Evolutionary conservation across 2,113 vertebrate genomes (phyloP), one percentile per base, ranked within the genome.

Genomic region (Formicarius rufipectus): DNA sequence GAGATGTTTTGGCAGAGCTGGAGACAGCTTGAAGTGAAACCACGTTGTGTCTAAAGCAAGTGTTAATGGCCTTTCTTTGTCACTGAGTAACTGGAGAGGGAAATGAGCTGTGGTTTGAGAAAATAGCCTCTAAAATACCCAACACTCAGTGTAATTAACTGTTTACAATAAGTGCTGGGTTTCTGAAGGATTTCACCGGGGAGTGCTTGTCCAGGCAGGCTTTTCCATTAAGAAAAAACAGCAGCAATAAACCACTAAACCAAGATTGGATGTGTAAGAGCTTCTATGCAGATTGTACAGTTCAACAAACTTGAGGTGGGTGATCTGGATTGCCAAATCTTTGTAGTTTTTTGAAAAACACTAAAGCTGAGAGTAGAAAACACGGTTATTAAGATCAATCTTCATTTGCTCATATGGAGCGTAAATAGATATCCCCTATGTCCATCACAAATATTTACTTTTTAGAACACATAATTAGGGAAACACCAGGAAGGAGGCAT

Each of bases 31-130:
- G 62, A 82, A 92, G 50, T 39, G 35, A 71, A 62, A 56, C n/a
- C 73, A 14, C 68, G 71, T 91, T 69, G 24, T 67, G 39, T 87
- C 62, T 91, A 12, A 74, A 90, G 35, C 50, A 80, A 67, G 47
- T 91, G 59, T 64, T 94, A 81, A 67, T 60, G 82, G 68, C 56
- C 35, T 91, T 84, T 56, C 66, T 78, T 93, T 96, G 95, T 90
- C 82, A 44, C 22, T 23, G 76, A 40, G 71, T 67, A 78, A 64
- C 55, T 75, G 72, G 56, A 90, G 85, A 77, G 28, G 33, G 52
- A 97, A 78, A 58, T 45, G 24, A 81, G 42, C 60, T 77, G 56
- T 35, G 68, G 53, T 59, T 92, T 80, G 72, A 91, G 79, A 58
- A 95, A 90, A 84, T 5, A 75, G 60, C 52, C 44, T 88, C 86